Percentiles rank a stretch among this genome's conserved stretches.
phyloP scores from a whole-genome alignment of 2,797 vertebrate genomes.

The Mustela erminea region DNA sequence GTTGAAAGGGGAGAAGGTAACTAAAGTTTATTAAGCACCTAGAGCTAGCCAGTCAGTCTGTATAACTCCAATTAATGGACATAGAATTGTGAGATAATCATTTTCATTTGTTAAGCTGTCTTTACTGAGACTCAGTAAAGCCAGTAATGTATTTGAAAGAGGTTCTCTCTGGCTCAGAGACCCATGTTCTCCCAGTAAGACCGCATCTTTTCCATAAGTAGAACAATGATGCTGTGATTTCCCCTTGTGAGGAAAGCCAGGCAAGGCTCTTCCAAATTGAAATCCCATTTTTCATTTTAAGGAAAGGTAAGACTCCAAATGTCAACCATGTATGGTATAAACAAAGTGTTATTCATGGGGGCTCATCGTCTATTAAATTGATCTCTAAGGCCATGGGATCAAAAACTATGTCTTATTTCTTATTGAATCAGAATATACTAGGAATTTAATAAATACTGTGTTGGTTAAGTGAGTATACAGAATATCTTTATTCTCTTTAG shows the following conservation, averaged over 20 bases:
- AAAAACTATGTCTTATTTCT: neutral
- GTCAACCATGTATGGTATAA: neutral
- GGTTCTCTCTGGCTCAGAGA: neutral
- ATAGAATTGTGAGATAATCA: neutral
- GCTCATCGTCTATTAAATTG: constrained; percentile 29
- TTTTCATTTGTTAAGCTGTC: constrained; percentile 50
- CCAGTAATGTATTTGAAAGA: neutral
- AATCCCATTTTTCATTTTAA: constrained; percentile 17
- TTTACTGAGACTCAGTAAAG: constrained; percentile 6
- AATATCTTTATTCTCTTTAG: neutral
- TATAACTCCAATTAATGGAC: neutral
- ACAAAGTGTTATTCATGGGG: neutral
- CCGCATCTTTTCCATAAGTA: neutral
- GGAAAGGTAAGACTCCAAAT: neutral
- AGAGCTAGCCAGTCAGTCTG: neutral
- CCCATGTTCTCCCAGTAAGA: neutral
- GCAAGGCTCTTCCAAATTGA: neutral
- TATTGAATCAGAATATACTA: constrained; percentile 35
- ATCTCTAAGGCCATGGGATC: neutral
- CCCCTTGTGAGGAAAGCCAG: neutral
- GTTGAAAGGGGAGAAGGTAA: neutral
- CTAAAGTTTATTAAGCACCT: neutral
- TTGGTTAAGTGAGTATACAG: neutral
- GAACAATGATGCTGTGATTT: neutral
- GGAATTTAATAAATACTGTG: constrained; percentile 33